Percentiles rank a stretch among this genome's conserved stretches.
Conservation (phyloP, 2,888 invertebrate genomes). For the Ashinkailepas kermadecensis region DNA sequence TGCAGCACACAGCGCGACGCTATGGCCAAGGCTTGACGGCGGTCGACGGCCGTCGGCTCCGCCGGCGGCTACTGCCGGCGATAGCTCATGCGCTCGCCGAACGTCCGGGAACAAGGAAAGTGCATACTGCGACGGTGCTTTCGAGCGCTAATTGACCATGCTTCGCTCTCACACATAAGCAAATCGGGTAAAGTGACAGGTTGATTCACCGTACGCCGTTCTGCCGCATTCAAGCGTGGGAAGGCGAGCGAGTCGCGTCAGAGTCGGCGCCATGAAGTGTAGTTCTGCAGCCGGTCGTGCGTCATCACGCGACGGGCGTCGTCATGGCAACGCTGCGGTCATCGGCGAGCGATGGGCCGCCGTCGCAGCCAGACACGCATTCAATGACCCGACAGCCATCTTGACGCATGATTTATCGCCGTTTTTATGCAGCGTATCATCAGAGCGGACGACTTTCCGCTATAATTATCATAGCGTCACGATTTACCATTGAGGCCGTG, state of each 20-base stretch:
- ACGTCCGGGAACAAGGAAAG: neutral
- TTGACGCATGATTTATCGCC: slow-evolving; percentile 3
- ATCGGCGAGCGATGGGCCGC: neutral
- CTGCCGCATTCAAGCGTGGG: neutral
- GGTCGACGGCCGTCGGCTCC: neutral
- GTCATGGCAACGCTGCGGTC: slow-evolving; percentile 8
- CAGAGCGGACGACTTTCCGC: slow-evolving; percentile 1
- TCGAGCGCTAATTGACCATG: neutral
- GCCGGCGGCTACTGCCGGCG: no score
- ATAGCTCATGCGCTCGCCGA: no score
- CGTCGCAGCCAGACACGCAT: neutral
- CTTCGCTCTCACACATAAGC: neutral
- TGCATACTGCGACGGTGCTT: neutral
- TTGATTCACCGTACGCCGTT: neutral
- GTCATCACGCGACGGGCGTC: neutral
- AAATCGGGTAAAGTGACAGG: neutral
- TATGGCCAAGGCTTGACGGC: neutral
- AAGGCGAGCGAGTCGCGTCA: neutral
- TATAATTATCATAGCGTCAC: slow-evolving; percentile 9
- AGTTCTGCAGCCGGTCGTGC: neutral
- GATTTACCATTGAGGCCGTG: neutral
- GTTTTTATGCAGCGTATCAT: neutral
- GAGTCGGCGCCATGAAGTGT: neutral
- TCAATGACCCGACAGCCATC: neutral
- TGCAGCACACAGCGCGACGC: neutral